Conservation (phyloP, 2,113 vertebrate genomes). For the Bufo gargarizans region DNA sequence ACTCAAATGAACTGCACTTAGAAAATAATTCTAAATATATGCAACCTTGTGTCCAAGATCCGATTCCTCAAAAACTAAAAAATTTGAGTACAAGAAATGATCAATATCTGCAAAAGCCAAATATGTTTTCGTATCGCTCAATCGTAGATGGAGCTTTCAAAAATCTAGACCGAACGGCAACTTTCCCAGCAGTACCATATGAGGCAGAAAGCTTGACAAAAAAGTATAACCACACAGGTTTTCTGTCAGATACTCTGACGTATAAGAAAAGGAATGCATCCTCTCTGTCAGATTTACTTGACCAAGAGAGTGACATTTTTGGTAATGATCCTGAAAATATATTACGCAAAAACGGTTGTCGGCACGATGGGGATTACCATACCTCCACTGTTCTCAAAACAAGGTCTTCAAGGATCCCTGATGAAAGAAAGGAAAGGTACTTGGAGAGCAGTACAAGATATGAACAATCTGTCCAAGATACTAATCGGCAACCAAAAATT, state of each 20-base stretch:
- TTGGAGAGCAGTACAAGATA: background rate
- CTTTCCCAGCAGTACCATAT: background rate
- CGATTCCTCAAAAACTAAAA: background rate
- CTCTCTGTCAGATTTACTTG: slow-evolving; percentile 60
- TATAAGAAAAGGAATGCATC: slow-evolving; percentile 54
- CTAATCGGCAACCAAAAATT: background rate
- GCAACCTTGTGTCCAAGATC: background rate
- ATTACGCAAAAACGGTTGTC: background rate
- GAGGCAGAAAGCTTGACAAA: background rate
- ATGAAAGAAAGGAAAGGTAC: background rate
- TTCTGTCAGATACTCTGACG: slow-evolving; percentile 48
- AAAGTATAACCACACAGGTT: background rate
- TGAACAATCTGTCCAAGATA: background rate
- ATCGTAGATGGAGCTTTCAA: background rate
- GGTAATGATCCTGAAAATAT: background rate
- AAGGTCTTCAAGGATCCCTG: background rate
- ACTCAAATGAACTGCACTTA: background rate
- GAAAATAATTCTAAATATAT: background rate
- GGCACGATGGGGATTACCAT: background rate
- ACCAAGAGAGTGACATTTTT: slow-evolving; percentile 36
- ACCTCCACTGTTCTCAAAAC: background rate
- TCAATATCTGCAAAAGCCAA: background rate
- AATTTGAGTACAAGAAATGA: background rate
- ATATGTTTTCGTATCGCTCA: background rate
- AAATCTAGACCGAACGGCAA: background rate